Conservation (phyloP, 2,113 vertebrate species). For the Vicugna pacos region DNA sequence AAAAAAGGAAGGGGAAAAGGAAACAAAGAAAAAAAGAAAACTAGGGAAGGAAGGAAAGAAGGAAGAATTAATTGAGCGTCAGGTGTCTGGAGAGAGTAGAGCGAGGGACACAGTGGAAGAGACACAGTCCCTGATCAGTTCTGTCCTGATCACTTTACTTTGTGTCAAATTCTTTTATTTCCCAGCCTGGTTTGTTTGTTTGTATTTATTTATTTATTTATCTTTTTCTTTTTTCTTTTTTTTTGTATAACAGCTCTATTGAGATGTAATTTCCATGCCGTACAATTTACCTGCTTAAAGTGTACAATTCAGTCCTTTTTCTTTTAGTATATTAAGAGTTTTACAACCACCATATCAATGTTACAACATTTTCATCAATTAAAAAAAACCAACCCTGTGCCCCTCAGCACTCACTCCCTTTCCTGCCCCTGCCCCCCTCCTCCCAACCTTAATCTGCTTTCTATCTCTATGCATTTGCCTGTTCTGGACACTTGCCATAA, state of each 20-base stretch:
- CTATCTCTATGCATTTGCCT: neutral
- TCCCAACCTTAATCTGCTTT: neutral
- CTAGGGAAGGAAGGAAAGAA: too few relatives aligned
- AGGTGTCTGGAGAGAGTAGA: neutral
- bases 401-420: neutral
- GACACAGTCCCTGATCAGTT: neutral
- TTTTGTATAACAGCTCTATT: neutral
- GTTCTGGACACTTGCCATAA: neutral
- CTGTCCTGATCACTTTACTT: neutral
- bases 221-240: neutral
- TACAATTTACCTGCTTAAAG: neutral
- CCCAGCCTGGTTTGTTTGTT: neutral
- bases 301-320: neutral
- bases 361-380: neutral
- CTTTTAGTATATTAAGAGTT: neutral
- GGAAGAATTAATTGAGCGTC: neutral
- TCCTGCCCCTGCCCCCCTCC: neutral
- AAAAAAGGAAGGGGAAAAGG: neutral
- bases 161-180: neutral
- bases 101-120: neutral
- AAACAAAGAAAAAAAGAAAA: neutral
- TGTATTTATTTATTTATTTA: neutral
- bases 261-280: neutral
- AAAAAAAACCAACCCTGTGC: neutral
- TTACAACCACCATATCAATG: neutral